Conservation (phyloP, 1,140 invertebrate species). For the Conus ventricosus region DNA sequence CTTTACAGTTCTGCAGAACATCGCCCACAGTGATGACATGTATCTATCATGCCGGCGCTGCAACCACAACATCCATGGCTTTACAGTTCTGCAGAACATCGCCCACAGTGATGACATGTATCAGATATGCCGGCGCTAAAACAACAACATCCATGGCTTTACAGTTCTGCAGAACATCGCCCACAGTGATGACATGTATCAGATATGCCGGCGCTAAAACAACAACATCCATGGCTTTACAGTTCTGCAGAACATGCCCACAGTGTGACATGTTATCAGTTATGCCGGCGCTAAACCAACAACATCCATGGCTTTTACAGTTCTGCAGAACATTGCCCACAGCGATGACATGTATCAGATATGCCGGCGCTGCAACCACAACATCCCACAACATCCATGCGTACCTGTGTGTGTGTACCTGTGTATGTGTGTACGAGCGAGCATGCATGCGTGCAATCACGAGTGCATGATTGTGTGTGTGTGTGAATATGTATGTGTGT, state of each 20-base stretch:
- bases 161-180: neutral
- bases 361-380: neutral
- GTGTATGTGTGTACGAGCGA: too few relatives aligned
- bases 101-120: neutral
- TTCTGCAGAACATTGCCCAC: neutral
- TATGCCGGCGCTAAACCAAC: neutral
- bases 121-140: neutral
- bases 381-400: too few relatives aligned
- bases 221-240: neutral
- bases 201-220: neutral
- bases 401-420: too few relatives aligned
- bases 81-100: neutral
- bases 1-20: neutral
- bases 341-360: neutral
- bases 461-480: too few relatives aligned
- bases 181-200: neutral
- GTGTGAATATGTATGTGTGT: too few relatives aligned
- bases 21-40: neutral
- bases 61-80: neutral
- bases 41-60: neutral
- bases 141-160: neutral
- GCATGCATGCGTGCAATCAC: too few relatives aligned
- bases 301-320: neutral
- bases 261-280: neutral
- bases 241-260: neutral